A percentile compares a stretch with the other conserved stretches of the same genome.
These are phyloP conservation scores for Agrochola lota DNA, from an alignment of 2,888 invertebrate species.

Conservation along the genomic window DNA sequence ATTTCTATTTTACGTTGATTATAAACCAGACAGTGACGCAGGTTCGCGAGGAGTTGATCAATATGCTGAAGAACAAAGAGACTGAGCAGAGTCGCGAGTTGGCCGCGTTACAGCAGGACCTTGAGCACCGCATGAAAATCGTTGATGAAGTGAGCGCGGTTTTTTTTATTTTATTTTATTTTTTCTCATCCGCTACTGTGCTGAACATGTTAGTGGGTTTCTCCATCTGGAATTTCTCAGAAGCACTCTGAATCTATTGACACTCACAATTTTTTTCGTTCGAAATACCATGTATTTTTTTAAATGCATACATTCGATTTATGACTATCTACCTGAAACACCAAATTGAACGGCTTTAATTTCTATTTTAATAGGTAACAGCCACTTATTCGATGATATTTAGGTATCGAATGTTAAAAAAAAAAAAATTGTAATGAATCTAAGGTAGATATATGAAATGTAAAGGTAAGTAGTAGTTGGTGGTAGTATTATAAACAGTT, in stretches of 20 bases:
- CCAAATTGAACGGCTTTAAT: slow-evolving; percentile 7
- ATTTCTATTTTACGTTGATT: slow-evolving; percentile 25
- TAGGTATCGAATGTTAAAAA: slow-evolving; percentile 31
- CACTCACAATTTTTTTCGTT: too few relatives aligned
- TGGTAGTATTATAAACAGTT: too few relatives aligned
- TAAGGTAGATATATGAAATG: too few relatives aligned
- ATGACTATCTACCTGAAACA: too few relatives aligned
- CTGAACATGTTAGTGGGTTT: background rate
- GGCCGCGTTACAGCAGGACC: slow-evolving; percentile 82
- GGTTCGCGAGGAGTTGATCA: slow-evolving; percentile 91
- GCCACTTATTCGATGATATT: slow-evolving; percentile 27
- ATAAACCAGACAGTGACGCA: slow-evolving; percentile 70
- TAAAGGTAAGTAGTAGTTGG: too few relatives aligned
- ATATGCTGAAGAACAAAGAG: slow-evolving; percentile 90
- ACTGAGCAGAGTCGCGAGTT: slow-evolving; percentile 88
- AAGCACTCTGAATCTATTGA: too few relatives aligned
- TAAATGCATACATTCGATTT: background rate
- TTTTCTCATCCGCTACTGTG: background rate
- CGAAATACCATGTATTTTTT: too few relatives aligned
- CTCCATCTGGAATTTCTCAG: background rate
- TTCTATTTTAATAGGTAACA: slow-evolving; percentile 30
- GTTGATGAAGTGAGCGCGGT: slow-evolving; percentile 85
- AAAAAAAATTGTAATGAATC: slow-evolving; percentile 3
- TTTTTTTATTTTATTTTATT: slow-evolving; percentile 51
- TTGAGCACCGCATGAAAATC: slow-evolving; percentile 87